Percentiles rank a stretch among this genome's conserved stretches.
Conservation (phyloP, 2,888 invertebrate genomes). For the Ischnura elegans region DNA sequence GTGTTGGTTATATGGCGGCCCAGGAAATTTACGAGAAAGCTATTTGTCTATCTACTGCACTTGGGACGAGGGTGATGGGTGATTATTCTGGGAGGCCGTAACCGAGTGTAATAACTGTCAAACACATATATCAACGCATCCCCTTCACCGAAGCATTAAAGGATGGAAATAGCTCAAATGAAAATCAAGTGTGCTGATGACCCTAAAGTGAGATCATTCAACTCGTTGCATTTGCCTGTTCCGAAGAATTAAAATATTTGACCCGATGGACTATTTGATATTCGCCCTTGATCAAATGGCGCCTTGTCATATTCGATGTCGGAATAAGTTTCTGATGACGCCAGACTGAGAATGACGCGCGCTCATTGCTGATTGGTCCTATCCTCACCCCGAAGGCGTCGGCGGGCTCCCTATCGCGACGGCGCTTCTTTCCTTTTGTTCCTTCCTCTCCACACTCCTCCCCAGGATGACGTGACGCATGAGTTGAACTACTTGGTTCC, state of each 20-base stretch:
- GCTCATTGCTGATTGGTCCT: too few species aligned
- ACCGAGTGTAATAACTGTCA: not conserved
- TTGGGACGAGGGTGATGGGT: not conserved
- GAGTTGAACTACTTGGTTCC: too few species aligned
- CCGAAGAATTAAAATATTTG: not conserved
- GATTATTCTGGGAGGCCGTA: not conserved
- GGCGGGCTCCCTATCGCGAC: too few species aligned
- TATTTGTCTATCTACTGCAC: not conserved
- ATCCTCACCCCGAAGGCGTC: too few species aligned
- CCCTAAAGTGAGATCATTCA: not conserved
- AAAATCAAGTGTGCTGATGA: not conserved
- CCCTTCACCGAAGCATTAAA: not conserved
- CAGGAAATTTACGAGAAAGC: not conserved
- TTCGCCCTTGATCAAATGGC: not conserved
- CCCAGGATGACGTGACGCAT: too few species aligned
- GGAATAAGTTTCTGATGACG: too few species aligned
- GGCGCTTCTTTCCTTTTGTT: too few species aligned
- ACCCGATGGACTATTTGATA: not conserved
- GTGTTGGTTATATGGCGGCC: not conserved
- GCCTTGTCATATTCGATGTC: not conserved
- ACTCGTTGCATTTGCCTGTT: not conserved
- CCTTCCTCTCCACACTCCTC: too few species aligned
- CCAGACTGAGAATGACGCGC: too few species aligned
- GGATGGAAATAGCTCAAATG: not conserved
- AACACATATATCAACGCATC: not conserved